Base-by-base conservation (phyloP, 2,888 invertebrate species). In the Scrobipalpa atriplicella region DNA sequence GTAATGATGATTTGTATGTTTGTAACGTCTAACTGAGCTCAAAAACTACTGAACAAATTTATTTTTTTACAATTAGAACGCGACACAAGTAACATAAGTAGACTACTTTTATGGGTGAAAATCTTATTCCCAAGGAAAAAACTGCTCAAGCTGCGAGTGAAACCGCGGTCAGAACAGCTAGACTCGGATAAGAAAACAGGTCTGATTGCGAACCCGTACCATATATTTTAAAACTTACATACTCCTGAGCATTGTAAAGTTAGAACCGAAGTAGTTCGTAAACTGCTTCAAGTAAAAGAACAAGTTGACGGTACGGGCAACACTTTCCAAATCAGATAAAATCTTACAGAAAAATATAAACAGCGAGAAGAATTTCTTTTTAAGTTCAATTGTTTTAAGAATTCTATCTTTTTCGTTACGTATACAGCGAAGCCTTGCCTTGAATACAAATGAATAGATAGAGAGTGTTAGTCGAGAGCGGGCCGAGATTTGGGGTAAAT, bases 251-350 rank as follows among this genome's bases (percentile, higher is more conserved):
- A 58, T 38, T 29, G 38, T 29, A 36, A 58, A 58, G 36, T 58
- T 58, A 29, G 58, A 29, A 58, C 58, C 7, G 58, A 58, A 58
- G 38, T n/a, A 58, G 38, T 36, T 58, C n/a, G 38, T 58, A 58
- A 58, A 58, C 58, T 58, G 38, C 36, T 58, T 9, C 58, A 58
- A 58, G 58, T 38, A 58, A 38, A 58, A 58, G 58, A 58, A 58
- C 58, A 38, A 58, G 58, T 58, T 58, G 58, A 29, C 58, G 2
- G 16, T 29, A 38, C 58, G 16, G n/a, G 36, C 38, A 58, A 58
- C 58, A 58, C 58, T 58, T 58, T 58, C 3, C 2, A 58, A 58
- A 58, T 58, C 58, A n/a, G n/a, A 58, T 58, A 58, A 58, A 58
- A 58, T 29, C 6, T 16, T 58, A 47, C n/a, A 47, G 47, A 47